Evolutionary conservation across 2,113 vertebrate species (phyloP), one percentile per base, ranked within the genome.

Genomic region (Peromyscus leucopus): DNA sequence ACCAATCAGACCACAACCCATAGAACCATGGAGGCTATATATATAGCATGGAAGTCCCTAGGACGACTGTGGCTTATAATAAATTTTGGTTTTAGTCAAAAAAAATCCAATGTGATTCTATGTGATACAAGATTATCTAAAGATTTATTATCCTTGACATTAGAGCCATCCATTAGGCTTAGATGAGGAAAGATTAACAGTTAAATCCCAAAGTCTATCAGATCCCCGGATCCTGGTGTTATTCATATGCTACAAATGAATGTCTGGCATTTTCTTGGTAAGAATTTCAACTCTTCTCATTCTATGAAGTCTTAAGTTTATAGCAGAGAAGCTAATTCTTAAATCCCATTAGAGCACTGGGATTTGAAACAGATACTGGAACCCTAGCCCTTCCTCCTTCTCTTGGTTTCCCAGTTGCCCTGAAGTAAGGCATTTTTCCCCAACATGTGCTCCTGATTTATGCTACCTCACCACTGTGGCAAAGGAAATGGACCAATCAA

Each of bases 251-350:
- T 15, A 88, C 22, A 76, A 69, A 69, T 24, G 21, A 80, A 59
- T 51, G 26, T 39, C 9, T 71, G 59, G 74, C 65, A 24, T 92
- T 46, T 11, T 94, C 67, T 71, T 26, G 9, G 11, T 48, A 46
- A 92, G 39, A 55, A 74, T 42, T 57, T 80, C 55, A 69, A 46
- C 33, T 85, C 88, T 28, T 90, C 57, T 42, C 12, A 74, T 75
- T 75, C 19, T 67, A 19, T 61, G 46, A 78, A 85, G 19, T 75
- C 89, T 89, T 86, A 67, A 91, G 48, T 88, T 91, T 88, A 80
- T 79, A 67, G 17, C 28, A 36, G 22, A 86, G 9, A 91, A 6
- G 65, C 17, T 57, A 42, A 67, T 95, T 78, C 46, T 79, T 94
- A 80, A 72, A 79, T 88, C 46, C 48, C 39, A 28, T 59, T 79